Conservation (phyloP, 2,888 invertebrate species). For the Noctua janthina region DNA sequence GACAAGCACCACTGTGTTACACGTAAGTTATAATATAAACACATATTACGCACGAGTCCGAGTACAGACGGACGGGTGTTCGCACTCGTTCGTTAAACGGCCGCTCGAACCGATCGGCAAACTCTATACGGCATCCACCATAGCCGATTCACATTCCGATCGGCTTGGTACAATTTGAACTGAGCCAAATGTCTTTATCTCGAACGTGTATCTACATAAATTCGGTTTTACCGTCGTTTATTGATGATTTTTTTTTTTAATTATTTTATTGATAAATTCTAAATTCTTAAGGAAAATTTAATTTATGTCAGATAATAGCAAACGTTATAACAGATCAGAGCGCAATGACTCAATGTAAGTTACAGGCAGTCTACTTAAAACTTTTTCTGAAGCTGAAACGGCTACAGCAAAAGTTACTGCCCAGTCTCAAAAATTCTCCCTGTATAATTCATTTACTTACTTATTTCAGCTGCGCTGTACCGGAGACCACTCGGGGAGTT, state of each 20-base stretch:
- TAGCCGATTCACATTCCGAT: too few relatives aligned
- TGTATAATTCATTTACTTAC: neutral
- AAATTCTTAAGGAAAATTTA: too few relatives aligned
- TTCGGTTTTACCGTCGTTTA: too few relatives aligned
- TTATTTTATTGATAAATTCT: too few relatives aligned
- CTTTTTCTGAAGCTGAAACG: neutral
- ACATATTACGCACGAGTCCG: conserved; percentile 89
- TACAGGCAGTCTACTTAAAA: too few relatives aligned
- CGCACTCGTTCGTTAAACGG: conserved; percentile 91
- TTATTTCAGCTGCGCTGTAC: conserved; percentile 73
- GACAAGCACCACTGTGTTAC: conserved; percentile 79
- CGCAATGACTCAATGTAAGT: too few relatives aligned
- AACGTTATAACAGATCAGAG: too few relatives aligned
- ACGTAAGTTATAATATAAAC: conserved; percentile 68
- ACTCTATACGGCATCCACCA: neutral
- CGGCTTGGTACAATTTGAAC: too few relatives aligned
- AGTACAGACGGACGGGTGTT: conserved; percentile 85
- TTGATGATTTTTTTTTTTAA: too few relatives aligned
- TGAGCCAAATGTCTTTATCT: too few relatives aligned
- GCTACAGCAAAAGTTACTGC: neutral
- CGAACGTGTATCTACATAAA: too few relatives aligned
- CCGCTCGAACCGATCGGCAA: conserved; percentile 69
- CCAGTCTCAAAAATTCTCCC: neutral
- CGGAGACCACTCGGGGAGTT: conserved; percentile 70
- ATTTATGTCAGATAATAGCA: too few relatives aligned